These are phyloP conservation scores for Cervus canadensis DNA, from an alignment of 2,113 vertebrate species.

Conservation along the genomic window DNA sequence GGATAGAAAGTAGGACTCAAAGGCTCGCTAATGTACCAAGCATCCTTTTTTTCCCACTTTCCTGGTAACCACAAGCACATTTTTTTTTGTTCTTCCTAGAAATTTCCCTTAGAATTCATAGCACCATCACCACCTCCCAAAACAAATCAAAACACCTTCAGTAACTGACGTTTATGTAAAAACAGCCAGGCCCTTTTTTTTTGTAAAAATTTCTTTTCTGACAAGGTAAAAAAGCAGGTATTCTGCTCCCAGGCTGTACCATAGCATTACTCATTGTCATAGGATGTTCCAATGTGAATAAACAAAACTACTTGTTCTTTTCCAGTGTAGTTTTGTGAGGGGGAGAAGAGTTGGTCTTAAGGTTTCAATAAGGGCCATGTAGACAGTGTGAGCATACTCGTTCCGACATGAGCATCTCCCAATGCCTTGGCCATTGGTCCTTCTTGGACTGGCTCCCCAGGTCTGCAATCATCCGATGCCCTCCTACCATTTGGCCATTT, in stretches of 20 bases:
- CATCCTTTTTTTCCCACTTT: neutral
- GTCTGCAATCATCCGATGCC: neutral
- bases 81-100: neutral
- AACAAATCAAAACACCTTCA: conserved; percentile 18
- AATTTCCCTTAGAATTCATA: conserved; percentile 7
- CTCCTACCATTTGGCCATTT: neutral
- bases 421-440: neutral
- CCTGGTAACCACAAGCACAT: neutral
- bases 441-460: neutral
- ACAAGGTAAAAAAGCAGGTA: neutral
- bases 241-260: neutral
- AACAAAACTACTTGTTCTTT: conserved; percentile 14
- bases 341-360: neutral
- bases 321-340: neutral
- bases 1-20: neutral
- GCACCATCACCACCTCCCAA: neutral
- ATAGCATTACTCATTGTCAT: neutral
- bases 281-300: neutral
- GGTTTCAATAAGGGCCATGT: neutral
- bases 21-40: neutral
- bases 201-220: neutral
- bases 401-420: neutral
- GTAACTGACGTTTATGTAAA: neutral
- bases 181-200: neutral
- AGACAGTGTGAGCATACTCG: neutral